A percentile compares a stretch with the other conserved stretches of the same genome.
Evolutionary conservation across 1,140 invertebrate species (phyloP).

Genomic region (Drosophila subpulchrella): DNA sequence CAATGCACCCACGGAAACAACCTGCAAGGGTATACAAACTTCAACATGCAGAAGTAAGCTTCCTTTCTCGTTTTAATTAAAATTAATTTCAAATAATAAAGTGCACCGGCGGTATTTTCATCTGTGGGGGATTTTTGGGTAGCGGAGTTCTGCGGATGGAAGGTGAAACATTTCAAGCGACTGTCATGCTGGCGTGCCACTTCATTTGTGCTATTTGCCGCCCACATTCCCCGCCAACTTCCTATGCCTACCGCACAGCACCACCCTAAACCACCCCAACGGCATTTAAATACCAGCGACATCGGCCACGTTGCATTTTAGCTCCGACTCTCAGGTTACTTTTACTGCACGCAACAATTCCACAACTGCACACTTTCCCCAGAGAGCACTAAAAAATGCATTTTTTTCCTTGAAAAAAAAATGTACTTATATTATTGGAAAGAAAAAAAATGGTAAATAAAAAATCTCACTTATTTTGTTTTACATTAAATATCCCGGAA

Average conservation of each 20-base stretch:
- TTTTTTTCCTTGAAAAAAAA: neutral
- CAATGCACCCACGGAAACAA: too few species aligned
- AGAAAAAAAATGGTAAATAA: too few species aligned
- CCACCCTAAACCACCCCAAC: constrained; percentile 4
- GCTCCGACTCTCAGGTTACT: constrained; percentile 21
- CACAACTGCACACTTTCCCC: constrained; percentile 25
- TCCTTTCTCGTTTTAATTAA: too few species aligned
- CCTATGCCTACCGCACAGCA: neutral
- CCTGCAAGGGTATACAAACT: too few species aligned
- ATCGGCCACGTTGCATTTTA: constrained; percentile 36
- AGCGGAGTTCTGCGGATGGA: neutral
- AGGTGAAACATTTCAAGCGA: constrained; percentile 40
- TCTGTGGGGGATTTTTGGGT: constrained; percentile 1
- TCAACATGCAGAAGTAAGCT: too few species aligned
- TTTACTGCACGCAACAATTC: constrained; percentile 50
- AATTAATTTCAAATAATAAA: constrained; percentile 59
- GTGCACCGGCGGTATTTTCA: constrained; percentile 15
- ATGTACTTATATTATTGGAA: neutral
- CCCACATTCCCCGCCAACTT: neutral
- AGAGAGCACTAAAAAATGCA: neutral
- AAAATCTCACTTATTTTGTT: too few species aligned
- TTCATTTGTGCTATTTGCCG: constrained; percentile 54
- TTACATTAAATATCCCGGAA: too few species aligned
- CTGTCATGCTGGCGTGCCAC: constrained; percentile 58
- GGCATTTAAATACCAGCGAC: constrained; percentile 33